phyloP scores from a whole-genome alignment of 2,797 vertebrate species.

The Acropternis orthonyx region DNA sequence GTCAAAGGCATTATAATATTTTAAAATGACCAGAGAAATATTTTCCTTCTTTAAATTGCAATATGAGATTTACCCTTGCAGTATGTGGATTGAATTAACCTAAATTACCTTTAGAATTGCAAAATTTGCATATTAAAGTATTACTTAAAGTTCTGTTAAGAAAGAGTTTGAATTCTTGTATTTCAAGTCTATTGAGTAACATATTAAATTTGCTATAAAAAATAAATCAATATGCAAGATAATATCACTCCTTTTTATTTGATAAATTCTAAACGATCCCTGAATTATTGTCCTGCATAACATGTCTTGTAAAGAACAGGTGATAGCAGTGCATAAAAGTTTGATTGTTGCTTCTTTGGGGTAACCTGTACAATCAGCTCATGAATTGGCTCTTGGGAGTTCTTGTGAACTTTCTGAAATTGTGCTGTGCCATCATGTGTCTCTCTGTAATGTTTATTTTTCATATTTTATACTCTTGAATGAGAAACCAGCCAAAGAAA shows the following conservation, averaged over 20 bases:
- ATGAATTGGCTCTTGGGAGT: background rate
- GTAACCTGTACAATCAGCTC: background rate
- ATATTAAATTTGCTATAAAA: background rate
- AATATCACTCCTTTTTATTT: background rate
- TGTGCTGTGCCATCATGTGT: background rate
- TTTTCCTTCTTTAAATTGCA: background rate
- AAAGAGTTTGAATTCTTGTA: background rate
- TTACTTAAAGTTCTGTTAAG: background rate
- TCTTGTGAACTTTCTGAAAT: background rate
- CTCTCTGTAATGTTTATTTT: background rate
- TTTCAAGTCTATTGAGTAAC: background rate
- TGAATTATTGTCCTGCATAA: background rate
- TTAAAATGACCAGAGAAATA: background rate
- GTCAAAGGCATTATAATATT: background rate
- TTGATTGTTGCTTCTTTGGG: constrained; percentile 4
- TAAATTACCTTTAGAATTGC: background rate
- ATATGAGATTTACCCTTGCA: background rate
- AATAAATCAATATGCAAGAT: background rate
- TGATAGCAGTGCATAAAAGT: background rate
- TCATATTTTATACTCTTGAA: background rate
- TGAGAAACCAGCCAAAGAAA: constrained; percentile 5
- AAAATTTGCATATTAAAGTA: background rate
- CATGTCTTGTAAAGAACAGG: background rate
- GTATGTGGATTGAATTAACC: background rate
- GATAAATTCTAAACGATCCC: background rate